Percentiles rank a stretch among this genome's conserved stretches.
These are phyloP conservation scores for Cybosia mesomella DNA, from an alignment of 2,888 invertebrate species.

Conservation along the genomic window DNA sequence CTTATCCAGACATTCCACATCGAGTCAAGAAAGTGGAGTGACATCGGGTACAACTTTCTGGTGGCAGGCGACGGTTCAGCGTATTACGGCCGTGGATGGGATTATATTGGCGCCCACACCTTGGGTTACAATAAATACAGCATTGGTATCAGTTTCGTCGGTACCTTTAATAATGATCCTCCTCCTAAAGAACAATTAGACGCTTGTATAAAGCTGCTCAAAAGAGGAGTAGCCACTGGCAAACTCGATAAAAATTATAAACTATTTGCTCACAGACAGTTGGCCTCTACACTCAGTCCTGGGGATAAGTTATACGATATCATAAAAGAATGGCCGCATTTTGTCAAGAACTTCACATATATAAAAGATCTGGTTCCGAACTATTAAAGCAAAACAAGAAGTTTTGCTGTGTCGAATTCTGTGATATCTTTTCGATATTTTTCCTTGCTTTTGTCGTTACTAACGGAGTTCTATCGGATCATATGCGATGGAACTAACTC, in stretches of 20 bases:
- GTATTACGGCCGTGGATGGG: constrained; percentile 92
- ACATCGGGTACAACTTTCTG: constrained; percentile 93
- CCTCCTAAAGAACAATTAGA: constrained; percentile 86
- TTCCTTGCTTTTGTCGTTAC: background rate
- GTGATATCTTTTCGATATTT: background rate
- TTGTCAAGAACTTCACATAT: constrained; percentile 71
- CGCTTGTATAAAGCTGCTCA: constrained; percentile 88
- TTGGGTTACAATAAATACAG: constrained; percentile 89
- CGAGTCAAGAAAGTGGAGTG: constrained; percentile 87
- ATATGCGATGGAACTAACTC: no score
- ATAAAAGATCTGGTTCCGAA: constrained; percentile 63
- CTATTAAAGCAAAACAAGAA: constrained; percentile 45
- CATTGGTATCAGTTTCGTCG: constrained; percentile 91
- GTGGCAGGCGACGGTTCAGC: constrained; percentile 93
- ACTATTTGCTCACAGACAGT: constrained; percentile 89
- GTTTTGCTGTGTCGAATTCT: background rate
- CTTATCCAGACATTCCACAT: constrained; percentile 90
- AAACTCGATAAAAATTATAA: constrained; percentile 89
- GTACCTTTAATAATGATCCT: constrained; percentile 87
- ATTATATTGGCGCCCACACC: constrained; percentile 90
- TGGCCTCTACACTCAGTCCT: constrained; percentile 89
- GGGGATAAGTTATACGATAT: constrained; percentile 89
- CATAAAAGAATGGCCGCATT: constrained; percentile 91
- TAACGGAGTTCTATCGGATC: background rate
- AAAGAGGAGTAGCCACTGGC: constrained; percentile 87